Conservation (phyloP, 2,113 vertebrate species). For the Cavia aperea region DNA sequence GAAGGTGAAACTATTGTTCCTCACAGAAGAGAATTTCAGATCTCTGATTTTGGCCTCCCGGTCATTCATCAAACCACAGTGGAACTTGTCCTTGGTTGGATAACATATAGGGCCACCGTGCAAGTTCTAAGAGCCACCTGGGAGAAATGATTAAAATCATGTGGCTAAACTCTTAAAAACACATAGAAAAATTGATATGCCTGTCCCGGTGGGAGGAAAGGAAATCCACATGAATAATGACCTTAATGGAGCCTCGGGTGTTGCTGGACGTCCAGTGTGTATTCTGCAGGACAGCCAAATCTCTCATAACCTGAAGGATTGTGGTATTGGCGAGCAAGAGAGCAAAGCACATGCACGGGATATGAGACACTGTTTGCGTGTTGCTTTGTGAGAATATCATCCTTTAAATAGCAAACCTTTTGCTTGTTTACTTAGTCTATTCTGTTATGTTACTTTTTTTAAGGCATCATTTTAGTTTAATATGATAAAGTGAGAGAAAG, state of each 20-base stretch:
- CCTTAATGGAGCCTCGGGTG: slow-evolving; percentile 53
- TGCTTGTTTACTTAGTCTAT: neutral
- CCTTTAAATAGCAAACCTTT: slow-evolving; percentile 30
- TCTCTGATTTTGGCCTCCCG: slow-evolving; percentile 46
- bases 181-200: slow-evolving; percentile 65
- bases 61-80: slow-evolving; percentile 55
- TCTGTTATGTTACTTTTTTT: neutral
- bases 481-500: neutral
- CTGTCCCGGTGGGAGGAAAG: slow-evolving; percentile 58
- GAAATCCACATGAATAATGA: slow-evolving; percentile 64
- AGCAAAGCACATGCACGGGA: slow-evolving; percentile 38
- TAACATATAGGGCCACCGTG: slow-evolving; percentile 64
- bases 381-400: slow-evolving; percentile 36
- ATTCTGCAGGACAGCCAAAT: slow-evolving; percentile 57
- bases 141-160: slow-evolving; percentile 70
- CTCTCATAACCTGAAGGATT: slow-evolving; percentile 44
- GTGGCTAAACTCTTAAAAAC: slow-evolving; percentile 64
- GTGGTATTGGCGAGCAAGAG: neutral
- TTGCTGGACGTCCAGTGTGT: slow-evolving; percentile 47
- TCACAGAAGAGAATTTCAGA: slow-evolving; percentile 48
- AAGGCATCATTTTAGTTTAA: neutral
- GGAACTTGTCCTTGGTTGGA: slow-evolving; percentile 55
- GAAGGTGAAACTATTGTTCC: slow-evolving; percentile 46
- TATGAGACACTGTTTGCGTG: slow-evolving; percentile 8
- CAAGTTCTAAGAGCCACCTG: slow-evolving; percentile 62